Conservation (phyloP, 2,113 vertebrate species). For the Cololabis saira region DNA sequence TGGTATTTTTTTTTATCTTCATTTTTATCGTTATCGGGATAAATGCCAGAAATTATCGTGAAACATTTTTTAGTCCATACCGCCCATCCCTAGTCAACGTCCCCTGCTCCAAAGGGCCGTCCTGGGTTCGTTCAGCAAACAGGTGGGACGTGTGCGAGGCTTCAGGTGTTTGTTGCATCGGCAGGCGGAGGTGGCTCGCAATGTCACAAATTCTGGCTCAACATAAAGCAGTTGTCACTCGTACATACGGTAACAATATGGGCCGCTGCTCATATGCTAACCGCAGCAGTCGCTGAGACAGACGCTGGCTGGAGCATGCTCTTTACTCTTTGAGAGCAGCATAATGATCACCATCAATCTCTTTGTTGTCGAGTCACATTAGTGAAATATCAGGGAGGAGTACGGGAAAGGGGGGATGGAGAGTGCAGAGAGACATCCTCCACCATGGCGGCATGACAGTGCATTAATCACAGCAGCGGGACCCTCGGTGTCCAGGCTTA, state of each 20-base stretch:
- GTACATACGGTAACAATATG: constrained; percentile 44
- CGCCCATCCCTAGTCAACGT: too few relatives aligned
- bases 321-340: constrained; percentile 85
- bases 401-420: constrained; percentile 57
- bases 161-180: constrained; percentile 41
- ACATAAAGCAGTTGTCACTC: constrained; percentile 19
- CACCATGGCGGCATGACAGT: constrained; percentile 53
- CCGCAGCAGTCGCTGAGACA: constrained; percentile 83
- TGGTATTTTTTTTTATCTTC: too few relatives aligned
- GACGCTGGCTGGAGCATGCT: constrained; percentile 78
- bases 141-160: constrained; percentile 31
- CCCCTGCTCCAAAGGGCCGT: constrained; percentile 17
- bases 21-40: too few relatives aligned
- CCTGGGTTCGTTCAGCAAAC: background rate
- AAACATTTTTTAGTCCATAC: too few relatives aligned
- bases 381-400: constrained; percentile 83
- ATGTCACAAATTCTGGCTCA: constrained; percentile 44
- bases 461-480: constrained; percentile 71
- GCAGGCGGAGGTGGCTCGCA: constrained; percentile 27
- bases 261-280: constrained; percentile 57
- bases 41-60: too few relatives aligned
- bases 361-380: constrained; percentile 80
- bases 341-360: constrained; percentile 86
- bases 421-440: constrained; percentile 70
- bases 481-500: constrained; percentile 61